Evolutionary conservation across 2,888 invertebrate species (phyloP).

Genomic region (Drosophila imparisetae): DNA sequence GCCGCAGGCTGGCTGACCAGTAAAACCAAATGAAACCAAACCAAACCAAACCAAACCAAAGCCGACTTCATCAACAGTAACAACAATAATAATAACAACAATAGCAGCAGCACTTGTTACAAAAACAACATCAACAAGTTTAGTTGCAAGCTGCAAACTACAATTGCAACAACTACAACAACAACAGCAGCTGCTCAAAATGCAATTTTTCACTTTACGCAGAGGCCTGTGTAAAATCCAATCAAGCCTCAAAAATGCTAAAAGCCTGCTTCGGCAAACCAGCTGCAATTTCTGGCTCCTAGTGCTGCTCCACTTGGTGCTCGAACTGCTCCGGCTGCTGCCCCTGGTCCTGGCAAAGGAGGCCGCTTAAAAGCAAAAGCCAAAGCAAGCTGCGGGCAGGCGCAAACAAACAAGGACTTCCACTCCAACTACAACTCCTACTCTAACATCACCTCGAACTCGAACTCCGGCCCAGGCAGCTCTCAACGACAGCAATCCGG

Average conservation of each 20-base stretch:
- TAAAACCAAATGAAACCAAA: slow-evolving; percentile 75
- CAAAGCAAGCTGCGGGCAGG: slow-evolving; percentile 71
- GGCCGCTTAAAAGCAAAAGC: slow-evolving; percentile 72
- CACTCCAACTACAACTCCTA: neutral
- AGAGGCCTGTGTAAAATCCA: slow-evolving; percentile 71
- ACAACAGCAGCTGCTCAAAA: slow-evolving; percentile 74
- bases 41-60: slow-evolving; percentile 70
- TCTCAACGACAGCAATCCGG: slow-evolving; percentile 54
- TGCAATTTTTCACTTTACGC: slow-evolving; percentile 76
- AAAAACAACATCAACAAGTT: slow-evolving; percentile 50
- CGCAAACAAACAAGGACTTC: slow-evolving; percentile 63
- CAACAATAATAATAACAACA: slow-evolving; percentile 38
- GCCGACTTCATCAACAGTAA: slow-evolving; percentile 81
- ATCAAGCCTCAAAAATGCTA: slow-evolving; percentile 81
- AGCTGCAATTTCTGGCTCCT: slow-evolving; percentile 15
- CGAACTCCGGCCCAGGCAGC: slow-evolving; percentile 35
- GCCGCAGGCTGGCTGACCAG: slow-evolving; percentile 62
- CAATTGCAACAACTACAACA: slow-evolving; percentile 11
- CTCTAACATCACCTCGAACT: slow-evolving; percentile 16
- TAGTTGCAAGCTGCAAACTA: slow-evolving; percentile 35
- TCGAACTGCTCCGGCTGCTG: slow-evolving; percentile 7
- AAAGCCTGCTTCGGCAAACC: slow-evolving; percentile 60
- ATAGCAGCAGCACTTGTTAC: slow-evolving; percentile 9
- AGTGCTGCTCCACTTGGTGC: neutral
- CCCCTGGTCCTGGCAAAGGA: slow-evolving; percentile 8